Base-by-base conservation (phyloP, 2,888 invertebrate species). In the Gibbula magus region DNA sequence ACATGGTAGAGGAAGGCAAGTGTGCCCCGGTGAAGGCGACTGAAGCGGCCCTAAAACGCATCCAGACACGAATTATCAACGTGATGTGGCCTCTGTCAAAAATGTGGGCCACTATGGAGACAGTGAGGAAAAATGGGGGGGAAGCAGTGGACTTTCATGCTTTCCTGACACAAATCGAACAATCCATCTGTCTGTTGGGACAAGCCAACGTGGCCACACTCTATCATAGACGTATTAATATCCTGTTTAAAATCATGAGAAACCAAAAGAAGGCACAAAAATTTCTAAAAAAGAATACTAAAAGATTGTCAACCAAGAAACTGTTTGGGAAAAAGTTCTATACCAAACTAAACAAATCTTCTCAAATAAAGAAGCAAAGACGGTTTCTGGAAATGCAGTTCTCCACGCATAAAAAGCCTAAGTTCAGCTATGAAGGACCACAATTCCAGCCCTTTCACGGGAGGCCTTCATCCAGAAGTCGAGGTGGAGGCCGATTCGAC, bases 21-120 rank as follows among this genome's bases (percentile, higher is more conserved):
- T 20, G 5, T 51, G 39, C 51, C 2, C 5, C n/a, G 13, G 52
- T 75, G 0, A 75, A 75, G 45, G 75, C 20, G 13, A 75, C 75
- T 0, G 75, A 75, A 51, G n/a, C 75, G 0, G 75, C 51, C n/a
- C 66, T 54, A 16, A 70, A 70, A 18, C 52, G 70, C 4, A 29
- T 78, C 1, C 78, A 78, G 39, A 2, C 22, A 8, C 25, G 51
- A 29, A 56, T 78, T 0, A 18, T 78, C 8, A 52, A 74, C 16
- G 53, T 79, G n/a, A 79, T 56, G 74, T 73, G 78, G 3, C 56
- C 78, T n/a, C 39, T 79, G 7, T n/a, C 35, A 39, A 75, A 51
- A 3, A 29, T 53, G 20, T 22, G 51, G 74, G 13, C 22, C 52
- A 53, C 8, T 70, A 35, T 78, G 73, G 80, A 77, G 4, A 32